A percentile compares a stretch with the other conserved stretches of the same genome.
phyloP scores from a whole-genome alignment of 2,113 vertebrate genomes.

The Lynx canadensis region DNA sequence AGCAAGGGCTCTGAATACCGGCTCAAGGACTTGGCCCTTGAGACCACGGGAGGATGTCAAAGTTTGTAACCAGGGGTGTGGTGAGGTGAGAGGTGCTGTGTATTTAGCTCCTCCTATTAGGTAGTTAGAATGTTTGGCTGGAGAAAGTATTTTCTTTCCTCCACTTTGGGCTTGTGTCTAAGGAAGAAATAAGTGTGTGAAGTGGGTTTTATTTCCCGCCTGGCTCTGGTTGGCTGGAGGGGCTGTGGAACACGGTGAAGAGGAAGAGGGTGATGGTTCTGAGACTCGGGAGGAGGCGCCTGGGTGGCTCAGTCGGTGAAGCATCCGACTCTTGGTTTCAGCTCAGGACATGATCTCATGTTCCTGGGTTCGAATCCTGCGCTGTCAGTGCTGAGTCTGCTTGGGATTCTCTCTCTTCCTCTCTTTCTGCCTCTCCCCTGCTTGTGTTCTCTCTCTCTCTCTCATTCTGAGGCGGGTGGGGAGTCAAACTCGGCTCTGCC shows the following conservation, averaged over 20 bases:
- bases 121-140: neutral
- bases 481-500: neutral
- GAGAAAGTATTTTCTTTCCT: neutral
- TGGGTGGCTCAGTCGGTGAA: no score
- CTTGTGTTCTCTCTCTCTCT: no score
- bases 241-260: fast-evolving
- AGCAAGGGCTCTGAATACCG: fast-evolving
- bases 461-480: neutral
- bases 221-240: neutral
- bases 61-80: neutral
- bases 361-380: no score
- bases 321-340: no score
- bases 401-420: no score
- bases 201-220: neutral
- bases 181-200: neutral
- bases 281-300: neutral
- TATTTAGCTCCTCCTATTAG: neutral
- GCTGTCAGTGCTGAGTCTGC: no score
- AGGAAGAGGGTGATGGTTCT: neutral
- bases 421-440: no score
- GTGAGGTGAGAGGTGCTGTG: neutral
- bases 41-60: neutral
- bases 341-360: no score
- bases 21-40: neutral
- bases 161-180: neutral